A percentile compares a stretch with the other conserved stretches of the same genome.
Conservation (phyloP, 2,113 vertebrate species). For the Galbula dea region DNA sequence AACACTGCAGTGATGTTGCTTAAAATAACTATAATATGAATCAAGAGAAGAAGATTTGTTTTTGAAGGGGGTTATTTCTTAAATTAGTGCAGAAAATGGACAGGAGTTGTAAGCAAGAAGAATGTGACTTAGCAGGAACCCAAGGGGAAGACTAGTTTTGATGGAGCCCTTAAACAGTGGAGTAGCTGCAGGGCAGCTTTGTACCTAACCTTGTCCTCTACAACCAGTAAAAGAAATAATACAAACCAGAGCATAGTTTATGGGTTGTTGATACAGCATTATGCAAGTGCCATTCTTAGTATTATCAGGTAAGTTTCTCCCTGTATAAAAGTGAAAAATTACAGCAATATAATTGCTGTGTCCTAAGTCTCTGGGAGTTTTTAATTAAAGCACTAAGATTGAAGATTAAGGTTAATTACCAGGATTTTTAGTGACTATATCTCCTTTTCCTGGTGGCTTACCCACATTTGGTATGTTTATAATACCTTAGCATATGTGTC, state of each 20-base stretch:
- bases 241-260: neutral
- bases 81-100: neutral
- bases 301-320: slow-evolving; percentile 29
- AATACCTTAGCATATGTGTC: neutral
- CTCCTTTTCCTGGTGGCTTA: neutral
- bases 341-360: neutral
- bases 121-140: neutral
- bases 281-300: neutral
- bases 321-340: slow-evolving; percentile 36
- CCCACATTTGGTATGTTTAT: neutral
- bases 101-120: neutral
- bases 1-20: neutral
- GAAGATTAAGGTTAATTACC: neutral
- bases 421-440: neutral
- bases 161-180: neutral
- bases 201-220: neutral
- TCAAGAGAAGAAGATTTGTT: neutral
- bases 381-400: neutral
- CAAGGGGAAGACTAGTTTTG: neutral
- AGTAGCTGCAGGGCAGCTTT: neutral
- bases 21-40: neutral
- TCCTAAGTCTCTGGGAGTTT: neutral
- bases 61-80: neutral
- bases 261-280: neutral
- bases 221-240: slow-evolving; percentile 15